A percentile compares a stretch with the other conserved stretches of the same genome.
These are phyloP conservation scores for Ophiothrix spiculata DNA, from an alignment of 35 echinoderm and acorn worm species.

Conservation along the genomic window DNA sequence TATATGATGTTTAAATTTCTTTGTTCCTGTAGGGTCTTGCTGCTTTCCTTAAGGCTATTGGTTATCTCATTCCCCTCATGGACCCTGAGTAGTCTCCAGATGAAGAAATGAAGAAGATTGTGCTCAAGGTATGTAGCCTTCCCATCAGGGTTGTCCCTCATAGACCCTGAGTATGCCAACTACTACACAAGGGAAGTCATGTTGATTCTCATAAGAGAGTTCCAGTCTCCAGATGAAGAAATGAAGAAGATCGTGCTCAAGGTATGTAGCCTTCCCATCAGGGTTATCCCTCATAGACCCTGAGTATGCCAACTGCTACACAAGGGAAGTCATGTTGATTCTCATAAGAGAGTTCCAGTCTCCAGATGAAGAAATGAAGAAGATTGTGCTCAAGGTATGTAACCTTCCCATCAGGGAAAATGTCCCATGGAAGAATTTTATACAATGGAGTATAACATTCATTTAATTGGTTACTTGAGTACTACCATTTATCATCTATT, in stretches of 20 bases:
- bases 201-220: constrained; percentile 99
- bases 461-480: too few species aligned
- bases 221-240: constrained; percentile 99
- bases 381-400: constrained; percentile 97
- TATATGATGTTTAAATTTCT: too few species aligned
- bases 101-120: too few species aligned
- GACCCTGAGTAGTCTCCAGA: too few species aligned
- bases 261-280: constrained; percentile 67
- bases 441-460: too few species aligned
- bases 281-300: constrained; percentile 97
- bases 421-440: too few species aligned
- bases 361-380: constrained; percentile 99
- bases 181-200: constrained; percentile 99
- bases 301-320: constrained; percentile 99
- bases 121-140: too few species aligned
- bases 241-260: constrained; percentile 99
- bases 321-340: constrained; percentile 99
- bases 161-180: constrained; percentile 98
- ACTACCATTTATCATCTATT: too few species aligned
- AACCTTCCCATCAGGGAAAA: too few species aligned
- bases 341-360: constrained; percentile 99
- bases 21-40: constrained; percentile 99
- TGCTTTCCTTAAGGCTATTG: constrained; percentile 99
- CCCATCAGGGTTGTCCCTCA: too few species aligned
- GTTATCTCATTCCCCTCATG: constrained; percentile 97